Evolutionary conservation across 1,140 invertebrate species (phyloP), one percentile per base, ranked within the genome.

Genomic region (Drosophila sulfurigaster): DNA sequence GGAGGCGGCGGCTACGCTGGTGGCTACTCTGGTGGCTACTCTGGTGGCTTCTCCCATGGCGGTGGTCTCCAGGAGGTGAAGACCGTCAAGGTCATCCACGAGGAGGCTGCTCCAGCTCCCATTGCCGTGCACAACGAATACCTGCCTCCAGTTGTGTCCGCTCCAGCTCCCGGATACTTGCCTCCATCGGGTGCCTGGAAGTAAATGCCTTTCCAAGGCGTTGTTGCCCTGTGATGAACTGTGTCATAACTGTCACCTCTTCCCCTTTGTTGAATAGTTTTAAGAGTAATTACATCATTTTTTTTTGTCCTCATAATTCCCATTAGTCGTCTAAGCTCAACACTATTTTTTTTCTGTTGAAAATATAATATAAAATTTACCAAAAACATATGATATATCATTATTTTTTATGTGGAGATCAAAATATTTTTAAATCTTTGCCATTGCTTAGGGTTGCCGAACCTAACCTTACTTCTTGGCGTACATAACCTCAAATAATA

Each of bases 81-180:
- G 51, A 91, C 87, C 49, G 79, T 91, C 45, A 71, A 91, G 74
- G 86, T 91, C 5, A 90, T 91, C n/a, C 80, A 87, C 43, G 78
- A 81, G 57, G 80, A 82, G 16, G 70, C 25, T 3, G 80, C 82
- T 13, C 52, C 57, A 6, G 75, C 64, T 13, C 65, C 79, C 43
- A 48, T 78, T 70, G 75, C 59, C 64, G 16, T 43, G 1, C 41
- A 52, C 80, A 77, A 75, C 6, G 85, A 83, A 20, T 88, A 81
- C 28, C 57, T 89, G 73, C 72, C 73, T 0, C 72, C 74, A 7
- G 57, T 64, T 0, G 62, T 83, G 10, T 69, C 76, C 1, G 82
- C 80, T 6, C 80, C 82, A 5, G 38, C 64, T 11, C 57, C 62
- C 35, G 75, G 87, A 11, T 91, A 91, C 32, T 75, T 90, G 87